Conservation (phyloP, 2,888 invertebrate species). For the Trichogramma dendrolimi region DNA sequence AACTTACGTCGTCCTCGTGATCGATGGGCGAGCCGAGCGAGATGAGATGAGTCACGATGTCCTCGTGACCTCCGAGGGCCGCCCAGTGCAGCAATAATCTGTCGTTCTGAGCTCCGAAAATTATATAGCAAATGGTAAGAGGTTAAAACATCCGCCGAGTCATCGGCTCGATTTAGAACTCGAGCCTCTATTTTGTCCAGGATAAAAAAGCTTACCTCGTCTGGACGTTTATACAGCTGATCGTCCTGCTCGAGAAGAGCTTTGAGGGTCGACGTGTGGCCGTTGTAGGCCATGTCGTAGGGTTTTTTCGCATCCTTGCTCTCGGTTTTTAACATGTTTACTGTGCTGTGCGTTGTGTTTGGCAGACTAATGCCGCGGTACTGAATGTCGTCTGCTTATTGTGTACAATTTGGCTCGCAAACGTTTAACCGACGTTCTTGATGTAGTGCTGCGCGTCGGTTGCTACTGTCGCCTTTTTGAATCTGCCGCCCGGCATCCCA, state of each 20-base stretch:
- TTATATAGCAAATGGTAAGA: constrained; percentile 18
- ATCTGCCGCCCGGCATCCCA: too few species aligned
- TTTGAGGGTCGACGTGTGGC: constrained; percentile 66
- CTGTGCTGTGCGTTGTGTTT: neutral
- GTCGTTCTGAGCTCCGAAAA: constrained; percentile 57
- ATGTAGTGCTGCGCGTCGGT: too few species aligned
- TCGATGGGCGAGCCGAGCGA: constrained; percentile 66
- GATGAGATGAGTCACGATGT: constrained; percentile 67
- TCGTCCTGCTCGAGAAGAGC: constrained; percentile 60
- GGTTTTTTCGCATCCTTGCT: constrained; percentile 9
- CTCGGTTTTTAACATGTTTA: constrained; percentile 17
- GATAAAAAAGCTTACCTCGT: constrained; percentile 52
- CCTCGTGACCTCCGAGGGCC: constrained; percentile 70
- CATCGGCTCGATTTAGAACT: neutral
- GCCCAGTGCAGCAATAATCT: constrained; percentile 78
- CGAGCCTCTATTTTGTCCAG: neutral
- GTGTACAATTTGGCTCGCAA: too few species aligned
- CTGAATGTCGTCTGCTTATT: constrained; percentile 4
- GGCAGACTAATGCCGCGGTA: neutral
- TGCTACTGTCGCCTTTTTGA: too few species aligned
- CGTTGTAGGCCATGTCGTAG: constrained; percentile 67
- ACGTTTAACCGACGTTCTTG: too few species aligned
- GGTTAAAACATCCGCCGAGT: constrained; percentile 17
- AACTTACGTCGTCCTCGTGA: constrained; percentile 65
- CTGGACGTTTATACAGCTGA: constrained; percentile 52